Base-by-base conservation (phyloP, 2,113 vertebrate genomes). In the Typhlomys cinereus region DNA sequence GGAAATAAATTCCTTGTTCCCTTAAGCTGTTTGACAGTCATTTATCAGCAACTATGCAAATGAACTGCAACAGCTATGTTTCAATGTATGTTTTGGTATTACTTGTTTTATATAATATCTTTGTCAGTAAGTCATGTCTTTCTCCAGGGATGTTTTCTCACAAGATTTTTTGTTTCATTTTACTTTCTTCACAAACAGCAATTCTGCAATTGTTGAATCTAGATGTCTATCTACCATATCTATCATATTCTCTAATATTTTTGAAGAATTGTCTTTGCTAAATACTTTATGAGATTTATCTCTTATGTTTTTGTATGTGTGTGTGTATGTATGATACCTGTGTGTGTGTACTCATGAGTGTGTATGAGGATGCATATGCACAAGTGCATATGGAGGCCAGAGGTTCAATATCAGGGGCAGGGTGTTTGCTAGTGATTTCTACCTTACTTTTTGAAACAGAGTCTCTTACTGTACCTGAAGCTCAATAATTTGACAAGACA, bases 151-250 rank as follows among this genome's bases (percentile, higher is more conserved):
- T 44, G 1, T 87, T 71, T 88, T 80, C 66, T 54, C 34, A 39
- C 7, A 31, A 59, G 1, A 50, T 44, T 41, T 89, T 89, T 85
- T 39, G 1, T 66, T 36, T 20, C 23, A 78, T 82, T 87, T 66
- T 54, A 25, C 71, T 91, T 76, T 94, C 13, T 95, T 93, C 21
- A 82, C 36, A 92, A 80, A 89, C 4, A 54, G 13, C 36, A 67
- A 67, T 78, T 87, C 88, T 70, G 31, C 64, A n/a, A 67, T 46
- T 86, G 15, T 82, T 88, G 69, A 10, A 31, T 39, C 36, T 5
- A 84, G n/a, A 52, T 95, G n/a, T 48, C 48, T 80, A 23, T 92
- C 62, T 75, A 29, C 23, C 12, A 36, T 31, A 75, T 29, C 8
- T 80, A 31, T 81, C 10, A 91, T 67, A 7, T 93, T 93, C 23